Evolutionary conservation across 64 coral and sea anemone species (phyloP), one percentile per base, ranked within the genome.

Genomic region (Montipora capricornis): DNA sequence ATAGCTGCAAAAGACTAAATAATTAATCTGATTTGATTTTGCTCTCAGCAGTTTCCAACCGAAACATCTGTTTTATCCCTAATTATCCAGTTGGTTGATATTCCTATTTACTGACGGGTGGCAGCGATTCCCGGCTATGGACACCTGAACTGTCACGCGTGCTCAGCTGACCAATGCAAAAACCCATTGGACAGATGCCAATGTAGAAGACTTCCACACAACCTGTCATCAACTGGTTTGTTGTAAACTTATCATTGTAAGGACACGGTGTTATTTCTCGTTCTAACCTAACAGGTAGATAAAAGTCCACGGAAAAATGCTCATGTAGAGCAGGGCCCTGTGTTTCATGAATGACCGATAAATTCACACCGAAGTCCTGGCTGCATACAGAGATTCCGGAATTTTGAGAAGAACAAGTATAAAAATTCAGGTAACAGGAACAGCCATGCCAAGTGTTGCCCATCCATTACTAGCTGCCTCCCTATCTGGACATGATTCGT

Each of bases 391-490:
- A 26, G 77, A 87, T 12, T 79, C 67, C 77, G 60, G 67, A 26
- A 73, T 87, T 58, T 50, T 84, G 61, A 83, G 78, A 76, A 80
- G 67, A 61, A 62, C 80, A 44, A 90, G 90, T 67, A 59, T 86
- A 19, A 90, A 87, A 87, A 84, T 80, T 90, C 81, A 87, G 48
- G 48, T 92, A 7, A 74, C 64, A 57, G 75, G 76, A 88, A 78
- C 78, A 75, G 95, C 91, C 46, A 97, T 97, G 96, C 96, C 96
- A 69, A 84, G 91, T 45, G 76, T 78, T 3, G 88, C 68, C 16
- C 97, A 98, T 74, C 94, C 94, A 47, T 78, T 98, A 26, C 78
- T 93, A 84, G 97, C 97, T 8, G 97, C 97, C 1, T 91, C 90
- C 15, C 76, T 98, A 22, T 66, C 87, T 16, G 97, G 97, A 51